phyloP scores from a whole-genome alignment of 1,140 invertebrate species.

The Drosophila bipectinata region DNA sequence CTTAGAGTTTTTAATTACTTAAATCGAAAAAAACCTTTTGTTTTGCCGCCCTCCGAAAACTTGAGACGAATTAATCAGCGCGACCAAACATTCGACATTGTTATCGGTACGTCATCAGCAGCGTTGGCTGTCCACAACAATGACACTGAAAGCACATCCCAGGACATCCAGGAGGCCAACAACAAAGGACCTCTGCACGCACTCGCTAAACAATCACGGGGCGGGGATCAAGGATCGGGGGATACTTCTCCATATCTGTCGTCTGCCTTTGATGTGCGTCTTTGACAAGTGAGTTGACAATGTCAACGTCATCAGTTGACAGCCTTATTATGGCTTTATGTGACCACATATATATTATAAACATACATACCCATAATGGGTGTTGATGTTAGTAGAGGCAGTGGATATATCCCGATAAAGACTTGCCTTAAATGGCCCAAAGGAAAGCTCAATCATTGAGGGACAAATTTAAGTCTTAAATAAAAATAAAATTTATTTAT shows the following conservation, averaged over 20 bases:
- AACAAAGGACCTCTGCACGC: conserved; percentile 56
- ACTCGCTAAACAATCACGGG: conserved; percentile 14
- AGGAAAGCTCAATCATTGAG: conserved; percentile 1
- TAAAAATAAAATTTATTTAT: not conserved
- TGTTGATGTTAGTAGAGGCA: not conserved
- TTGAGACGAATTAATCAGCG: conserved; percentile 76
- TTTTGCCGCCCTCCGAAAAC: conserved; percentile 37
- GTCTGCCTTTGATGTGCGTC: conserved; percentile 81
- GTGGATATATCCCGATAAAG: conserved; percentile 24
- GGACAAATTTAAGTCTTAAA: not conserved
- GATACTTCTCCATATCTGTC: conserved; percentile 74
- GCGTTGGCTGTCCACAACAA: conserved; percentile 39
- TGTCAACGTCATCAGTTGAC: conserved; percentile 82
- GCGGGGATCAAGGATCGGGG: conserved; percentile 29
- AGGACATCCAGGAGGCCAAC: conserved; percentile 30
- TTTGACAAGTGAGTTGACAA: conserved; percentile 83
- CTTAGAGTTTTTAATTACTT: conserved; percentile 47
- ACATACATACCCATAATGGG: conserved; percentile 11
- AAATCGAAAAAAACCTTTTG: conserved; percentile 58
- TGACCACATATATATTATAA: conserved; percentile 9
- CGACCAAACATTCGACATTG: conserved; percentile 67
- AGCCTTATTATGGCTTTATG: conserved; percentile 80
- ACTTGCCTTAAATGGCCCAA: conserved; percentile 19
- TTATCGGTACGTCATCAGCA: conserved; percentile 69
- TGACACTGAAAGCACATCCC: conserved; percentile 33